phyloP scores from a whole-genome alignment of 2,113 vertebrate species.

The Hystrix cristata region DNA sequence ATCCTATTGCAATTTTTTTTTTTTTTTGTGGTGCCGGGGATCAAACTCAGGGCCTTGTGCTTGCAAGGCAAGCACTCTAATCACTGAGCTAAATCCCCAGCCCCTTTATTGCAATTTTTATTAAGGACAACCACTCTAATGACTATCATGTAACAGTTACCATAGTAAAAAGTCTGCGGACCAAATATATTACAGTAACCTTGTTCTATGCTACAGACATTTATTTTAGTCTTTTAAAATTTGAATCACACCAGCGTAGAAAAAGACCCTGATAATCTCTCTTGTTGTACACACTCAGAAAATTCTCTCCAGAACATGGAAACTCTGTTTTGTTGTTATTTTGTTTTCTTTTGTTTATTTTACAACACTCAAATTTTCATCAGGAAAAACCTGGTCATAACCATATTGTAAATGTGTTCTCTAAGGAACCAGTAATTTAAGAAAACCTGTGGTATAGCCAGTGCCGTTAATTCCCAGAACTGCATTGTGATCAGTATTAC shows the following conservation, averaged over 20 bases:
- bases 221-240: neutral
- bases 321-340: neutral
- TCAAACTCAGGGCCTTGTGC: too few species aligned
- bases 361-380: constrained; percentile 32
- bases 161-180: neutral
- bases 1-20: neutral
- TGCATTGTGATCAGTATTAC: neutral
- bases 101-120: neutral
- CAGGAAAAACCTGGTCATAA: constrained; percentile 3
- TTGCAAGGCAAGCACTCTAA: too few species aligned
- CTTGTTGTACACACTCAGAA: neutral
- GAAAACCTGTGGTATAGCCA: neutral
- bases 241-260: neutral
- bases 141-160: neutral
- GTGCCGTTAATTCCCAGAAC: neutral
- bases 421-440: constrained; percentile 2
- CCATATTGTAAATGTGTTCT: neutral
- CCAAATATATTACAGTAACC: neutral
- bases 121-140: neutral
- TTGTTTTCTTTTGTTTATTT: neutral
- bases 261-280: neutral
- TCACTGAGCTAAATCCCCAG: too few species aligned
- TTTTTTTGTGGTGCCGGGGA: neutral
- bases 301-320: neutral
- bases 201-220: neutral